These are phyloP conservation scores for Dendrocopos noguchii DNA, from an alignment of 2,113 vertebrate genomes.

Conservation along the genomic window DNA sequence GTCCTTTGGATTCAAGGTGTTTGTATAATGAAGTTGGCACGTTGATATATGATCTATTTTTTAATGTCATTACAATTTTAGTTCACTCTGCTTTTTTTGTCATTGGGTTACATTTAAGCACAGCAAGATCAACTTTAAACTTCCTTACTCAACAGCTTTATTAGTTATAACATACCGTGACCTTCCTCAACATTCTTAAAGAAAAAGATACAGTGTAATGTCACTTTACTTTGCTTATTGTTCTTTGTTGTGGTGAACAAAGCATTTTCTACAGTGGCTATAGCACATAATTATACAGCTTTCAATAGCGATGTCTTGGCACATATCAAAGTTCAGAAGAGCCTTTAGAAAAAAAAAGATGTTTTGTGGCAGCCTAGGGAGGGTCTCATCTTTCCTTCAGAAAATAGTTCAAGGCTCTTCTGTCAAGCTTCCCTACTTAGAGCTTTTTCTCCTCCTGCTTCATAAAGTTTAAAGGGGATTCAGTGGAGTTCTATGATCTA, in stretches of 20 bases:
- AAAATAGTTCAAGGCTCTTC: conserved; percentile 94
- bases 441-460: conserved; percentile 89
- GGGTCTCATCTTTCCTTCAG: conserved; percentile 96
- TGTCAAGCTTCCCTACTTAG: conserved; percentile 90
- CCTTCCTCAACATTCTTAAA: conserved; percentile 87
- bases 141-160: conserved; percentile 86
- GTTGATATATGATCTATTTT: conserved; percentile 74
- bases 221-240: conserved; percentile 86
- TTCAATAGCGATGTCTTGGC: conserved; percentile 88
- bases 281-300: conserved; percentile 88
- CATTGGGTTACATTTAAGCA: conserved; percentile 79
- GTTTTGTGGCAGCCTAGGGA: conserved; percentile 95
- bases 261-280: conserved; percentile 85
- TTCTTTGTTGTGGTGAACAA: conserved; percentile 88
- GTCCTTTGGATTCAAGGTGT: conserved; percentile 74
- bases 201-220: conserved; percentile 85
- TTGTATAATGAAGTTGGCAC: conserved; percentile 75
- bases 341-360: conserved; percentile 89
- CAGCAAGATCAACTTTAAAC: conserved; percentile 82
- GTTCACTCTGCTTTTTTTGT: conserved; percentile 79
- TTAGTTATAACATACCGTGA: conserved; percentile 82
- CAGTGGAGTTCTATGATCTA: conserved; percentile 89
- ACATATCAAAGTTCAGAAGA: conserved; percentile 88
- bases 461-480: conserved; percentile 94
- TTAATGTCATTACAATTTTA: conserved; percentile 79